Base-by-base conservation (phyloP, 2,113 vertebrate species). In the Sceloporus tristichus region DNA sequence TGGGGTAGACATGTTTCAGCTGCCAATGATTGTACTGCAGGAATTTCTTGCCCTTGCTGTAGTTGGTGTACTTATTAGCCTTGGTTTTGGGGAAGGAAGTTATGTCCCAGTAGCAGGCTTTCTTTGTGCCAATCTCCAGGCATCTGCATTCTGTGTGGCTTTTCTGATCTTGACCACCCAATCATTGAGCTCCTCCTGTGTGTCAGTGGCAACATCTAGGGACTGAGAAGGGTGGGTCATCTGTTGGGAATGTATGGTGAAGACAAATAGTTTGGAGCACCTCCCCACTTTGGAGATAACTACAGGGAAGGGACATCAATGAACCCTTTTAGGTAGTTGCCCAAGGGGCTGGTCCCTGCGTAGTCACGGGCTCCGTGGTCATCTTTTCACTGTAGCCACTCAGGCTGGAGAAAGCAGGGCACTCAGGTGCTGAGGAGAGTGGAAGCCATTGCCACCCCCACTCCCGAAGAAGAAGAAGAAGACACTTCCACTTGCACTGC, bases 21-120 rank as follows among this genome's bases (percentile, higher is more conserved):
- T 99, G 99, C 53, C 99, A 98, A 0, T 98, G 97, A 92, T 99
- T 99, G 95, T 99, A 99, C 94, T 99, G 98, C 89, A 99, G 96
- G 94, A 99, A 99, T 94, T 97, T 98, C 96, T 99, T 99, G 88
- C 98, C 99, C 93, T 99, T 99, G 94, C 97, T 97, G 91, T 98
- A 98, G 96, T 99, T 99, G 91, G 99, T 98, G 0, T 99, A 99
- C 79, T 99, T 99, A 96, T 99, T 99, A 0, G 99, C 99, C 94
- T 99, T 99, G 90, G 99, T 99, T 95, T 99, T 99, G 0, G 99
- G 99, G 95, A 99, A 99, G 79, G 99, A 99, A 0, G 99, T 99
- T 99, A 99, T 99, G 94, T 99, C 99, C 68, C 98, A 93, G 95
- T 98, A 99, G 92, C 98, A 99, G 0, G 98, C 98, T 11, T 98